Conservation (phyloP, 2,113 vertebrate species). For the Patagioenas fasciata region DNA sequence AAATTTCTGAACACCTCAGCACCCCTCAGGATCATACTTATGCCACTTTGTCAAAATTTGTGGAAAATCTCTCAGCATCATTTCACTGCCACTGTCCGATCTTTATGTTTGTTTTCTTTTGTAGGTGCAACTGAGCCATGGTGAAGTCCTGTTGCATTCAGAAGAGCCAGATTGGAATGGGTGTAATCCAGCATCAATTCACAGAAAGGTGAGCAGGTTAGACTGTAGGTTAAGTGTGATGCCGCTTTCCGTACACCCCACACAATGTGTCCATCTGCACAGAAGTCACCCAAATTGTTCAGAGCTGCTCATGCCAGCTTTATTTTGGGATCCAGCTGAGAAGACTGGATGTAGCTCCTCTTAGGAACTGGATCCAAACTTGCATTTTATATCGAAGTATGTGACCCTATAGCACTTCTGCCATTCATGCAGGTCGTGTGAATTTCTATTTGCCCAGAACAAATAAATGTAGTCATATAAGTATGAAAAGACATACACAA, state of each 20-base stretch:
- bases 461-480: not conserved
- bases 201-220: not conserved
- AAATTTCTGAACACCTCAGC: not conserved
- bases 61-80: not conserved
- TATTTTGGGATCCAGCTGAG: not conserved
- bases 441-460: not conserved
- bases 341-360: not conserved
- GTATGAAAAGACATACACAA: not conserved
- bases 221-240: not conserved
- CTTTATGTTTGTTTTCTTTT: not conserved
- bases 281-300: not conserved
- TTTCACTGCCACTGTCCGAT: not conserved
- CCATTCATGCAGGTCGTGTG: not conserved
- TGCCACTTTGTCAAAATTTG: not conserved
- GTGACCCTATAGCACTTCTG: not conserved
- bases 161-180: not conserved
- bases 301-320: not conserved
- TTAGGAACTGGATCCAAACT: not conserved
- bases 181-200: rapidly evolving
- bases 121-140: not conserved
- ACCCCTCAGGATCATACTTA: not conserved
- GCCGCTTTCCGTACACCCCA: not conserved
- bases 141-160: not conserved
- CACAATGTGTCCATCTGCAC: not conserved
- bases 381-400: not conserved